These are phyloP conservation scores for Mimas tiliae DNA, from an alignment of 2,888 invertebrate genomes.

Conservation along the genomic window DNA sequence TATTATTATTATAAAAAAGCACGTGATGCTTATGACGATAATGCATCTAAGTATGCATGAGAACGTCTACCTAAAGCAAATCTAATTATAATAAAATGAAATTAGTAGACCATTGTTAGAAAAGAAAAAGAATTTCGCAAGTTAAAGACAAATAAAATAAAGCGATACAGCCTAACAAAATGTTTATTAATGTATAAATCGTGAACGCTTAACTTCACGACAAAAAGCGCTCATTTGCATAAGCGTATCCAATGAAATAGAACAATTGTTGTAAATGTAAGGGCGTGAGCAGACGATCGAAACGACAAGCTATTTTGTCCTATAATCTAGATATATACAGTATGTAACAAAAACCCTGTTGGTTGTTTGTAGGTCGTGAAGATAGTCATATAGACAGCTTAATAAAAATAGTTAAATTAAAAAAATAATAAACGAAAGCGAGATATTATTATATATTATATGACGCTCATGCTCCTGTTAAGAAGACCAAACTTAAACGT, in stretches of 20 bases:
- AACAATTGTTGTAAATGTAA: slow-evolving; percentile 2
- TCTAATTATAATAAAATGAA: background rate
- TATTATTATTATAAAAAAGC: no score
- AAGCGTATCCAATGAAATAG: slow-evolving; percentile 17
- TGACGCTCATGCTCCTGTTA: no score
- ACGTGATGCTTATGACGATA: no score
- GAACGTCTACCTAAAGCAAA: background rate
- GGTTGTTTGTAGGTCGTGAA: no score
- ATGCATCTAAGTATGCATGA: background rate
- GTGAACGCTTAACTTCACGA: background rate
- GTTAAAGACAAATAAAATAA: slow-evolving; percentile 6
- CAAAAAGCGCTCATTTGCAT: slow-evolving; percentile 6
- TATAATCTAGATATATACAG: no score
- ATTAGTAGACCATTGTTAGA: background rate
- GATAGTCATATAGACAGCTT: no score
- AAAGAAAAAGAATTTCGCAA: slow-evolving; percentile 5
- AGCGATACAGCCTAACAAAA: slow-evolving; percentile 7
- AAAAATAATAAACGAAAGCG: no score
- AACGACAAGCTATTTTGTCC: background rate
- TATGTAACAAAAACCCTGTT: no score
- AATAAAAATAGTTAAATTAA: no score
- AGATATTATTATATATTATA: no score
- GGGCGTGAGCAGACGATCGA: background rate
- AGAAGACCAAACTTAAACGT: no score
- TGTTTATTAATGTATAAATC: slow-evolving; percentile 16